Evolutionary conservation across 2,797 vertebrate species (phyloP).

Genomic region (Malacoraja senta): DNA sequence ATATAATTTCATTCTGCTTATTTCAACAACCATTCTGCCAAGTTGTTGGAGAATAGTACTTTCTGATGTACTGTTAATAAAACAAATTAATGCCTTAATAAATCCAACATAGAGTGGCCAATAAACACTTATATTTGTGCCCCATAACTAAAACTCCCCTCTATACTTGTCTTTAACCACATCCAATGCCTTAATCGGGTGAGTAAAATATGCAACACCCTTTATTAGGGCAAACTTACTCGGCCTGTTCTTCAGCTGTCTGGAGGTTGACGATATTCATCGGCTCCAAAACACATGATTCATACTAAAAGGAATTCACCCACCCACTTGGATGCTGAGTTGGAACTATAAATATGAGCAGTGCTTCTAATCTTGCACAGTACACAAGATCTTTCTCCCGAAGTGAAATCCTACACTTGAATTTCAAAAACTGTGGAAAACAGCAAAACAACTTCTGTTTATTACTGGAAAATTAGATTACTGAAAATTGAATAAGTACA

Average conservation of each 20-base stretch:
- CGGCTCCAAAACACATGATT: not conserved
- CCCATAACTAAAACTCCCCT: not conserved
- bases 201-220: not conserved
- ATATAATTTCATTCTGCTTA: not conserved
- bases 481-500: too few species aligned
- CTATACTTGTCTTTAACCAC: not conserved
- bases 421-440: not conserved
- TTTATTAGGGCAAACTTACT: conserved; percentile 18
- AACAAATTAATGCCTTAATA: not conserved
- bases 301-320: conserved; percentile 20
- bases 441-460: conserved; percentile 5
- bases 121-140: not conserved
- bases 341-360: not conserved
- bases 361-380: not conserved
- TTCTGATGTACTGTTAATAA: not conserved
- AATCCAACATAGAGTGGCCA: not conserved
- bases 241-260: not conserved
- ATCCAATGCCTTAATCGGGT: not conserved
- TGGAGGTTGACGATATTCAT: not conserved
- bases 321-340: not conserved
- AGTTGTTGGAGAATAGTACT: not conserved
- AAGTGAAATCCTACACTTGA: not conserved
- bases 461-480: not conserved
- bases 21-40: not conserved
- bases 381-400: too few species aligned